These are phyloP conservation scores for Spea hammondii DNA, from an alignment of 2,797 vertebrate genomes.

Conservation along the genomic window DNA sequence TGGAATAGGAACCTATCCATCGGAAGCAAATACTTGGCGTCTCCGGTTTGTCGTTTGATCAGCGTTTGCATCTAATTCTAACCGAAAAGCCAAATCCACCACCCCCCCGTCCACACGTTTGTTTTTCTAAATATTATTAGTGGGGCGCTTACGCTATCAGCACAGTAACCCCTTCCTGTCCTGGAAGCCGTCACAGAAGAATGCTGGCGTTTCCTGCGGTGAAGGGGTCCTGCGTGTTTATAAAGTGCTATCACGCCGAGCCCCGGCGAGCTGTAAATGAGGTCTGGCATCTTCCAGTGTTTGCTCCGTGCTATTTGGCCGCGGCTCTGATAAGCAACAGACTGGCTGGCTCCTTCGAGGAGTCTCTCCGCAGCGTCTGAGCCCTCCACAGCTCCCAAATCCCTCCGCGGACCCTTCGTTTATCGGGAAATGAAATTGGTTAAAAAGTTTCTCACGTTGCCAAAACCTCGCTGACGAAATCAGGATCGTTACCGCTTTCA, in stretches of 20 bases:
- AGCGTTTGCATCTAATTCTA: conserved; percentile 10
- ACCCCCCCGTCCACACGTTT: neutral
- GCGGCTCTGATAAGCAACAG: conserved; percentile 79
- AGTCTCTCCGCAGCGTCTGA: conserved; percentile 66
- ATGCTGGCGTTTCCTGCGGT: conserved; percentile 16
- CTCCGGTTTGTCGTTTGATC: conserved; percentile 1
- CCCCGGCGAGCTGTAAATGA: conserved; percentile 54
- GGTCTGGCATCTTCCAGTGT: conserved; percentile 68
- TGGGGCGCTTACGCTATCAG: conserved; percentile 12
- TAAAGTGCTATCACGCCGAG: conserved; percentile 24
- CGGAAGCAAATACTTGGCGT: neutral
- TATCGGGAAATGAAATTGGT: conserved; percentile 78
- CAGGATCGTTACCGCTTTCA: conserved; percentile 58
- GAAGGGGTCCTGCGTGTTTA: conserved; percentile 29
- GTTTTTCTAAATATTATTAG: conserved; percentile 8
- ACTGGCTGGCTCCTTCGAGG: conserved; percentile 84
- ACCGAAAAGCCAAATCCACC: neutral
- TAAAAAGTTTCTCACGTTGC: conserved; percentile 68
- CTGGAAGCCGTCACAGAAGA: neutral
- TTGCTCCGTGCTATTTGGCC: conserved; percentile 72
- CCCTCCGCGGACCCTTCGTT: conserved; percentile 69
- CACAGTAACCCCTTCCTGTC: conserved; percentile 26
- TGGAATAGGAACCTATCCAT: conserved; percentile 1
- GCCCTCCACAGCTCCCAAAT: conserved; percentile 64
- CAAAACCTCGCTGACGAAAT: conserved; percentile 74